Evolutionary conservation across 2,113 vertebrate species (phyloP), one percentile per base, ranked within the genome.

Genomic region (Cochlearius cochlearius): DNA sequence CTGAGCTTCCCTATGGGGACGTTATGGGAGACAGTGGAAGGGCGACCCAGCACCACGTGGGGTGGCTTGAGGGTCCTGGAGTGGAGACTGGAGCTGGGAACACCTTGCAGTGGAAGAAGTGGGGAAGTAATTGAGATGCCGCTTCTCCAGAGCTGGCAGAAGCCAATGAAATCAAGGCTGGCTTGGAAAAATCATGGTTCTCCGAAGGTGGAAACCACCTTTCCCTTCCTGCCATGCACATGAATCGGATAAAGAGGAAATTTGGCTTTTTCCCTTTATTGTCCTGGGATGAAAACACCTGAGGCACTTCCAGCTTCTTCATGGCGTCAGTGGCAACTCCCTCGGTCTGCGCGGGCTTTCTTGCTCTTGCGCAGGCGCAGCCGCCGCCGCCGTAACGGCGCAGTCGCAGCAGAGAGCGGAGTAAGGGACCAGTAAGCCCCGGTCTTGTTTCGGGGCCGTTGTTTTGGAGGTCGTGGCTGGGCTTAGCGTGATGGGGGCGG

Each of bases 341-440:
- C 39, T n/a, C 7, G 1, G 1, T n/a, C 16, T 23, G 20, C 50
- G 10, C 1, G 10, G 26, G 36, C 75, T 63, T 34, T n/a, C 32
- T 36, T 36, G 11, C 63, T 32, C 21, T 55, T 10, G 43, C 9
- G 5, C 36, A 73, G 59, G 36, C 3, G 17, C 34, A 55, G 66
- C 50, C 11, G n/a, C 4, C 0, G 0, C 29, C 12, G 6, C 39
- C 23, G 9, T 2, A 5, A 66, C 4, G 84, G 64, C 36, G 25
- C 30, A 21, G 7, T 27, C 36, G 2, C 68, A 45, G 32, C 47
- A 7, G 29, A 27, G 64, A 39, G 32, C 0, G 0, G 41, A 60
- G 20, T 36, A 58, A 76, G 60, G 75, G 32, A 62, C 36, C 16
- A 32, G 92, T 83, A 77, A 94, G 88, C n/a, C 21, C 52, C 3